Evolutionary conservation across 1,140 invertebrate species (phyloP), one percentile per base, ranked within the genome.

Genomic region (Plectus sambesii): DNA sequence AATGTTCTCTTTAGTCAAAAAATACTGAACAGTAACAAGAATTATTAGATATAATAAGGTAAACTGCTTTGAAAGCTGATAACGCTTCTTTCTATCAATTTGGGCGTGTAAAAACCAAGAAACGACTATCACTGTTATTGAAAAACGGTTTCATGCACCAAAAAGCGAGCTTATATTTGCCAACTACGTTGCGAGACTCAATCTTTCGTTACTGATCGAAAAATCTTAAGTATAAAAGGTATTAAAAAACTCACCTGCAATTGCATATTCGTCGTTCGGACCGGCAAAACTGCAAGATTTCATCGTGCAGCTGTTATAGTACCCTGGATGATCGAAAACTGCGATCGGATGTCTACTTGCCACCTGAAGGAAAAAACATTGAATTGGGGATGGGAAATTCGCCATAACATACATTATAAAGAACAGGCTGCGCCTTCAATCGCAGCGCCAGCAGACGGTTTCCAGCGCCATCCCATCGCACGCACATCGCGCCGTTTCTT

Each of bases 251-350:
- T n/a, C n/a, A 42, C 3, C 3, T 19, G 4, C 9, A 38, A 49
- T 29, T 4, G 12, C 42, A 37, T 72, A 70, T 63, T 73, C 80
- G 68, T 92, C 87, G 82, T 20, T 17, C 8, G 81, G 79, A 0
- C 87, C 87, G n/a, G 84, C 87, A 75, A 92, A 93, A 41, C 80
- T 84, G 63, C 87, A 89, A 51, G 84, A 88, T 71, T 94, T 94
- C 86, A 92, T 90, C 0, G 87, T 93, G 68, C 87, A 92, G 1
- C 85, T 88, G 69, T 93, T 93, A 59, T 87, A 90, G 69, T 92
- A 94, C 47, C 84, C 83, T 20, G 79, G 77, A 67, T 88, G 82
- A 69, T 88, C 85, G 70, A 94, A 90, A 70, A 88, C 82, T 47
- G 80, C 83, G 19, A 83, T 65, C 0, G 82, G 80, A 19, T 77